Conservation (phyloP, 2,797 vertebrate species). For the Artibeus jamaicensis region DNA sequence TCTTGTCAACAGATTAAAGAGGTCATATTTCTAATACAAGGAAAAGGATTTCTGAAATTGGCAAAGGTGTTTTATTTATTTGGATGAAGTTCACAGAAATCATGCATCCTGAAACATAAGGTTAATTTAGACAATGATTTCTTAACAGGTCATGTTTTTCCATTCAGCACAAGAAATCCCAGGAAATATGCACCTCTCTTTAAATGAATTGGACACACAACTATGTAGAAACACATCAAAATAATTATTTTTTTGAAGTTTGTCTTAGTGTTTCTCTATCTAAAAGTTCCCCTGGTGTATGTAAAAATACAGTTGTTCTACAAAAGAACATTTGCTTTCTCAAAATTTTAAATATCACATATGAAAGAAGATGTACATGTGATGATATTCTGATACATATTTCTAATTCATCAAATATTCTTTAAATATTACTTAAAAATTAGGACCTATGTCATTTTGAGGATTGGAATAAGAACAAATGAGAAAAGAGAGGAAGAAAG, state of each 20-base stretch:
- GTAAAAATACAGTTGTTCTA: background rate
- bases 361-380: background rate
- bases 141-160: conserved; percentile 38
- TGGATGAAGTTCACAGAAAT: conserved; percentile 41
- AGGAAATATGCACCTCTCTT: background rate
- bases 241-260: background rate
- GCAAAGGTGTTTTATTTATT: conserved; percentile 45
- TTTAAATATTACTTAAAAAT: background rate
- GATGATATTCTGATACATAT: background rate
- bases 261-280: background rate
- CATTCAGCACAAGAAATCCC: conserved; percentile 41
- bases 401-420: background rate
- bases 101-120: conserved; percentile 40
- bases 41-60: conserved; percentile 35
- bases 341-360: background rate
- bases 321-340: background rate
- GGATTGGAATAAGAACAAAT: background rate
- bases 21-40: background rate
- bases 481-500: background rate
- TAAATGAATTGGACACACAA: background rate
- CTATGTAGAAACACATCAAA: background rate
- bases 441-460: background rate
- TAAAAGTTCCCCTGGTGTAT: background rate
- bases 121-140: conserved; percentile 53
- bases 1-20: background rate